These are phyloP conservation scores for Anabas testudineus DNA, from an alignment of 2,797 vertebrate genomes.

Conservation along the genomic window DNA sequence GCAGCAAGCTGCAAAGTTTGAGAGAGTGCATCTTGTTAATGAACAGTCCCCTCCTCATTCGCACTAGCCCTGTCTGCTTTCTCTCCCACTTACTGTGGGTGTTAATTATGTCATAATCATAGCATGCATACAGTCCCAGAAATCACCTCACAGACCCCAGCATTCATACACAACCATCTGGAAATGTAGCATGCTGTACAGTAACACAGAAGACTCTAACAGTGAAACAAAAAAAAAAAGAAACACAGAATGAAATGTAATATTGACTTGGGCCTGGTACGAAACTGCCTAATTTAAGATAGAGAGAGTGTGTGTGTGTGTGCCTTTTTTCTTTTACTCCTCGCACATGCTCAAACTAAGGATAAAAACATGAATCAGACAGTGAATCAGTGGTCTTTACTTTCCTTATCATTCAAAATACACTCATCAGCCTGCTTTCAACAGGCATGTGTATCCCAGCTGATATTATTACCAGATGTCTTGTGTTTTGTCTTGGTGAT, in stretches of 20 bases:
- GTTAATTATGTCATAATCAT: slow-evolving; percentile 87
- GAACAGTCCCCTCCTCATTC: slow-evolving; percentile 78
- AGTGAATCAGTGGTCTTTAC: slow-evolving; percentile 67
- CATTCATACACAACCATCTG: slow-evolving; percentile 82
- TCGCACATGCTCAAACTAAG: slow-evolving; percentile 45
- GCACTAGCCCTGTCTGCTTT: slow-evolving; percentile 73
- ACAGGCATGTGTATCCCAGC: slow-evolving; percentile 74
- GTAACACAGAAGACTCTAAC: slow-evolving; percentile 70
- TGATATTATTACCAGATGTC: slow-evolving; percentile 85
- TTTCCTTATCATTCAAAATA: slow-evolving; percentile 78
- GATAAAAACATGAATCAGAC: slow-evolving; percentile 58
- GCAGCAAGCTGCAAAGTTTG: slow-evolving; percentile 84
- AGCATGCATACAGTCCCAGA: slow-evolving; percentile 79
- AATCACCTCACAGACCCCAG: slow-evolving; percentile 79
- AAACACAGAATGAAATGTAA: slow-evolving; percentile 66
- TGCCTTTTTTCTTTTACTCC: slow-evolving; percentile 55
- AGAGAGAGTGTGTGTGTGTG: slow-evolving; percentile 38
- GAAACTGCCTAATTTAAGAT: slow-evolving; percentile 61
- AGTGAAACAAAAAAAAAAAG: slow-evolving; percentile 55
- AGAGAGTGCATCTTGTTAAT: slow-evolving; percentile 87
- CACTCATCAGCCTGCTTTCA: slow-evolving; percentile 76
- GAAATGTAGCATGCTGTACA: slow-evolving; percentile 72
- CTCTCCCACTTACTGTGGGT: slow-evolving; percentile 77
- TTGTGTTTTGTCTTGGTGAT: slow-evolving; percentile 79
- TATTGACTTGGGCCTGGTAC: slow-evolving; percentile 70